These are phyloP conservation scores for Drosophila watanabei DNA, from an alignment of 1,140 invertebrate genomes.

Conservation along the genomic window DNA sequence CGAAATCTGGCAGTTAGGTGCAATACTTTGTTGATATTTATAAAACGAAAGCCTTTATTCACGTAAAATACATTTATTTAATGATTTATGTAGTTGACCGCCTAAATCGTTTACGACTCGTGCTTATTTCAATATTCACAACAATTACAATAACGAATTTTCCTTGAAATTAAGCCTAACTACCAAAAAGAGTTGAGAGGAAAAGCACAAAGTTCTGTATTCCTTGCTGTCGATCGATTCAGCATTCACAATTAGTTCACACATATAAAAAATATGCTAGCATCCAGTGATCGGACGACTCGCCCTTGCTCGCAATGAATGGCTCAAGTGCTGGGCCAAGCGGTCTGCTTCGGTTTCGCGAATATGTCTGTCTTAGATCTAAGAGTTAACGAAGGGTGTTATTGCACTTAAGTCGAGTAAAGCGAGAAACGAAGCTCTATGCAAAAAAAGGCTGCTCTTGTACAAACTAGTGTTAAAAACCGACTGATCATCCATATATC, in stretches of 20 bases:
- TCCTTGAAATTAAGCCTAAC: slow-evolving; percentile 81
- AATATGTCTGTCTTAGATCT: slow-evolving; percentile 42
- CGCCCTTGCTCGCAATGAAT: slow-evolving; percentile 44
- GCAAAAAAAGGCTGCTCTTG: slow-evolving; percentile 79
- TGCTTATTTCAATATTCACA: slow-evolving; percentile 81
- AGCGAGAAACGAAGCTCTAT: slow-evolving; percentile 78
- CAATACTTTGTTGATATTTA: slow-evolving; percentile 36
- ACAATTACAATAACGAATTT: slow-evolving; percentile 84
- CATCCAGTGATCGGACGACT: slow-evolving; percentile 51
- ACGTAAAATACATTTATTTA: slow-evolving; percentile 80
- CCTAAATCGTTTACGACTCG: slow-evolving; percentile 72
- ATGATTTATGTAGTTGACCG: slow-evolving; percentile 62
- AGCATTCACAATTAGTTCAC: slow-evolving; percentile 79
- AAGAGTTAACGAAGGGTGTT: slow-evolving; percentile 70
- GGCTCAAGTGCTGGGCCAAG: slow-evolving; percentile 52
- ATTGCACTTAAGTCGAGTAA: slow-evolving; percentile 79
- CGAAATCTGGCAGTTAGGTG: slow-evolving; percentile 5
- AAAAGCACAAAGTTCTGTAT: slow-evolving; percentile 71
- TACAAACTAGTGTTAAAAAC: slow-evolving; percentile 79
- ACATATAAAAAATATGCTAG: slow-evolving; percentile 82
- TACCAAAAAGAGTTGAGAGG: slow-evolving; percentile 77
- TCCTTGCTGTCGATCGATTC: slow-evolving; percentile 29
- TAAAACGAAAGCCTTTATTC: slow-evolving; percentile 67
- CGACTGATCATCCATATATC: slow-evolving; percentile 54
- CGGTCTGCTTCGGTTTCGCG: slow-evolving; percentile 34